Conservation (phyloP, 2,797 vertebrate species). For the Bradypodion ventrale region DNA sequence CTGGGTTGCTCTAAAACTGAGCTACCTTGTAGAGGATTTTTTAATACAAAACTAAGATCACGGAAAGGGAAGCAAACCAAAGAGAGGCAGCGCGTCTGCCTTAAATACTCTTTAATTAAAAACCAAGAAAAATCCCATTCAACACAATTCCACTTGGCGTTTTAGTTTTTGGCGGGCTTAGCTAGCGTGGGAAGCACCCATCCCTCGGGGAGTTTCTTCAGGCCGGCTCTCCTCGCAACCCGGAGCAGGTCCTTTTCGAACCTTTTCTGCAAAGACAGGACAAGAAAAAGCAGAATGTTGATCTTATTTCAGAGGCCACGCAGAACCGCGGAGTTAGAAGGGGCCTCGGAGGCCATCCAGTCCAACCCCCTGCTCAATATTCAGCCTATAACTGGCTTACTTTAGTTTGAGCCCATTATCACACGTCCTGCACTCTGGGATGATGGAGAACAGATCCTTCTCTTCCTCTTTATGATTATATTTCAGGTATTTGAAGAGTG, state of each 20-base stretch:
- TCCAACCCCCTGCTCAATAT: too few relatives aligned
- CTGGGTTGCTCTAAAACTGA: background rate
- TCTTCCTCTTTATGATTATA: too few relatives aligned
- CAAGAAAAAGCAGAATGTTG: background rate
- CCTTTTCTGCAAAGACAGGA: constrained; percentile 71
- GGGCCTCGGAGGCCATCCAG: too few relatives aligned
- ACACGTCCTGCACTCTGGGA: too few relatives aligned
- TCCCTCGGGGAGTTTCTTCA: constrained; percentile 84
- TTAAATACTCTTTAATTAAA: constrained; percentile 60
- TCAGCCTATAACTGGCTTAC: too few relatives aligned
- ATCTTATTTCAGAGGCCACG: too few relatives aligned
- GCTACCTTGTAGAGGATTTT: background rate
- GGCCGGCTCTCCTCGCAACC: constrained; percentile 86
- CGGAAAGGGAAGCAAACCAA: background rate
- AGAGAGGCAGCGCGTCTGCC: background rate
- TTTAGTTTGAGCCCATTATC: too few relatives aligned
- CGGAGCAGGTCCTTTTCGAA: constrained; percentile 87
- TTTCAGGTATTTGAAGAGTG: too few relatives aligned
- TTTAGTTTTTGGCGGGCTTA: constrained; percentile 76
- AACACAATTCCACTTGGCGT: constrained; percentile 24
- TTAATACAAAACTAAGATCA: background rate
- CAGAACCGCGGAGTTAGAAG: too few relatives aligned
- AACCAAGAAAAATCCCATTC: background rate
- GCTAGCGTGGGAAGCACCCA: constrained; percentile 89
- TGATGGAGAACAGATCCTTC: too few relatives aligned